These are phyloP conservation scores for Siniperca chuatsi DNA, from an alignment of 2,113 vertebrate species.

Conservation along the genomic window DNA sequence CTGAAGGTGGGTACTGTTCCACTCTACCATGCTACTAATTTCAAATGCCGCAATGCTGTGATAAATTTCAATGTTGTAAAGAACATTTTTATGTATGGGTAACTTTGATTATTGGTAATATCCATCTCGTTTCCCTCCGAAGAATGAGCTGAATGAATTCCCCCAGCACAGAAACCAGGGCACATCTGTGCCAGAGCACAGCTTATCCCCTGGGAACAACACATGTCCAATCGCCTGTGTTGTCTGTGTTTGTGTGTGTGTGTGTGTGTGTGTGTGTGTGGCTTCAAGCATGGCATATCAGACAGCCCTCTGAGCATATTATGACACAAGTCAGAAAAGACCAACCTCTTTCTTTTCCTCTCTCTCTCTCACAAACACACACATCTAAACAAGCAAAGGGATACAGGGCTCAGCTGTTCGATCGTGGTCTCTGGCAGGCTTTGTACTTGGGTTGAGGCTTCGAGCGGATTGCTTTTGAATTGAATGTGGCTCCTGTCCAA, in stretches of 20 bases:
- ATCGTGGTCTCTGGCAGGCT: constrained; percentile 27
- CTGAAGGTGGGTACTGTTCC: too few species aligned
- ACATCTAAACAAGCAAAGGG: constrained; percentile 21
- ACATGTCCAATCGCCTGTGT: constrained; percentile 17
- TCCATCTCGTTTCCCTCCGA: background rate
- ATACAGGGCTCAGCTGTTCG: constrained; percentile 51
- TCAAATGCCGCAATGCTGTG: background rate
- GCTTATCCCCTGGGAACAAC: constrained; percentile 6
- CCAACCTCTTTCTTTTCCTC: background rate
- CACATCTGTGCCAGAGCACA: constrained; percentile 31
- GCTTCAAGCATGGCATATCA: background rate
- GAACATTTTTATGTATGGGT: background rate
- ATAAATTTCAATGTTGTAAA: background rate
- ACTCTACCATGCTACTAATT: background rate
- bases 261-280: constrained; percentile 3
- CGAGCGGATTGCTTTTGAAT: constrained; percentile 45
- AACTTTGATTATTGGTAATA: background rate
- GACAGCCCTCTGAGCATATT: constrained; percentile 28
- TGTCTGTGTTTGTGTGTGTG: background rate
- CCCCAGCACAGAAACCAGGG: background rate
- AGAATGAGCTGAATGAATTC: constrained; percentile 25
- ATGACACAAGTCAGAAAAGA: constrained; percentile 46
- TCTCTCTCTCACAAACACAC: constrained; percentile 6
- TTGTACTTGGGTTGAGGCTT: constrained; percentile 23
- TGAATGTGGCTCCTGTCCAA: constrained; percentile 46